These are phyloP conservation scores for Chaunax sp. DNA, from an alignment of 2,797 vertebrate species.

Conservation along the genomic window DNA sequence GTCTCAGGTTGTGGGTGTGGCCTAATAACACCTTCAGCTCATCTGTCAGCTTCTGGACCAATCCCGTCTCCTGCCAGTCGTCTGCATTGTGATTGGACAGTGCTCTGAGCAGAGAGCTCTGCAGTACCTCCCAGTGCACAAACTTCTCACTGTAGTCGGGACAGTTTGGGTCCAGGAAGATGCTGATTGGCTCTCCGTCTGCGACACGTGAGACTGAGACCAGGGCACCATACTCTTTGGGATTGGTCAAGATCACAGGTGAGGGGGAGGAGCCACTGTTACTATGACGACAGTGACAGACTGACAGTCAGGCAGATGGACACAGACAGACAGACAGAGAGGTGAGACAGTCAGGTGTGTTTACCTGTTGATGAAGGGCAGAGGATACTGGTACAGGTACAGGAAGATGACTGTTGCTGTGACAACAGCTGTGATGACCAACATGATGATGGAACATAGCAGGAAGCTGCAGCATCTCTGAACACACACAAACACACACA, in stretches of 20 bases:
- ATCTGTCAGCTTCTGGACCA: constrained; percentile 85
- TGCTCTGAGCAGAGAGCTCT: constrained; percentile 84
- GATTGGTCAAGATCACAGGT: constrained; percentile 86
- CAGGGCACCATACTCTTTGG: constrained; percentile 86
- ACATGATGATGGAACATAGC: constrained; percentile 80
- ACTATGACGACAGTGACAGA: constrained; percentile 12
- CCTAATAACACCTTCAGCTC: constrained; percentile 87
- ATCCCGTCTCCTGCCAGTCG: constrained; percentile 76
- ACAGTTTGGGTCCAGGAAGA: constrained; percentile 92
- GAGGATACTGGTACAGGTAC: constrained; percentile 85
- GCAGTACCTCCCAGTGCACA: constrained; percentile 87
- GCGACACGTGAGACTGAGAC: constrained; percentile 87
- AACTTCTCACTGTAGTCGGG: constrained; percentile 84
- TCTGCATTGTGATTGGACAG: constrained; percentile 82
- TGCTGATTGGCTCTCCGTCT: constrained; percentile 88
- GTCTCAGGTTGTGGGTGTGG: constrained; percentile 84
- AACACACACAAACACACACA: constrained; percentile 28
- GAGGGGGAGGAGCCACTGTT: constrained; percentile 67
- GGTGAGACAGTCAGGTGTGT: neutral
- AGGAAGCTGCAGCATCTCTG: constrained; percentile 82
- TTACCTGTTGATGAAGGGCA: constrained; percentile 69
- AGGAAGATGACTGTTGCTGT: constrained; percentile 83
- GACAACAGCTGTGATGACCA: constrained; percentile 80
- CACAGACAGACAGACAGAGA: neutral
- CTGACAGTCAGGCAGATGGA: constrained; percentile 59